Evolutionary conservation across 2,888 invertebrate genomes (phyloP).

Genomic region (Rotaria sp.): DNA sequence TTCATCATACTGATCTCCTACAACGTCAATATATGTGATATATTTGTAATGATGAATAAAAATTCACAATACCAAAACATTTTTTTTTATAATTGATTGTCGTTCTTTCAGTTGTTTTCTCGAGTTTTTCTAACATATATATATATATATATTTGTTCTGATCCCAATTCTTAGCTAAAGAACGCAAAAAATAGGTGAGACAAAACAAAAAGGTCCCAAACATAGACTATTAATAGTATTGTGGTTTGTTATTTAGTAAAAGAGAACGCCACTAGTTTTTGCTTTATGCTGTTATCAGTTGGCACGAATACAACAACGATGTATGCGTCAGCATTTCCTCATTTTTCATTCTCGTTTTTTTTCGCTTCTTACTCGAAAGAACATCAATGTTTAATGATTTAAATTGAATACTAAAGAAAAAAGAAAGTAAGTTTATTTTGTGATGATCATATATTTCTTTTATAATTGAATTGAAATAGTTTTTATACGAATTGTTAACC

Average conservation of each 20-base stretch:
- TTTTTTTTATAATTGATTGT: background rate
- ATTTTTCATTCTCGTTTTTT: background rate
- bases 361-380: too few species aligned
- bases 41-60: background rate
- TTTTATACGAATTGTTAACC: too few species aligned
- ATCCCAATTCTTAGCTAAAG: background rate
- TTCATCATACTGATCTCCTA: too few species aligned
- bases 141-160: background rate
- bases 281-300: background rate
- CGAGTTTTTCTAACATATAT: background rate
- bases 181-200: background rate
- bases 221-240: background rate
- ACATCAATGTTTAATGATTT: too few species aligned
- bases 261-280: background rate
- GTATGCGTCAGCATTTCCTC: background rate
- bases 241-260: background rate
- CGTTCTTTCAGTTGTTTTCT: background rate
- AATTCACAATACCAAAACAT: background rate
- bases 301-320: background rate
- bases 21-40: background rate
- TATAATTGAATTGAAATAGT: background rate
- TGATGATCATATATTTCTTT: background rate
- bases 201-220: background rate
- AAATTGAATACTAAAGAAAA: background rate
- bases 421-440: background rate